phyloP scores from a whole-genome alignment of 2,888 invertebrate genomes.

The Macrostomum cliftonense region DNA sequence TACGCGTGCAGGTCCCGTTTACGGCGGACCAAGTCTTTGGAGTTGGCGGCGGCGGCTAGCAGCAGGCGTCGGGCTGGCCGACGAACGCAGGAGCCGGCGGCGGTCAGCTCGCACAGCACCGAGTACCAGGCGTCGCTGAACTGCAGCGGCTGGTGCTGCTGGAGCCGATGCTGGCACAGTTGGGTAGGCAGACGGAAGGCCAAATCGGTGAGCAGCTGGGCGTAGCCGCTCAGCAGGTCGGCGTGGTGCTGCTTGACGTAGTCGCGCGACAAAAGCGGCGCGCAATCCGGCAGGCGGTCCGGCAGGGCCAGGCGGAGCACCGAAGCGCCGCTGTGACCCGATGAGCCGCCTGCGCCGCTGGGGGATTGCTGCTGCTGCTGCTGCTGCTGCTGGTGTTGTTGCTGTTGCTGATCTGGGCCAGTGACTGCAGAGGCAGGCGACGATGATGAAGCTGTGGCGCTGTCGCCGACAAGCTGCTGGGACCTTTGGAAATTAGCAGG shows the following conservation, averaged over 20 bases:
- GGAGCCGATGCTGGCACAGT: neutral
- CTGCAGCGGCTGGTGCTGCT: neutral
- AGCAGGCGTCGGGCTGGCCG: slow-evolving; percentile 36
- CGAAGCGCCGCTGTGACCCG: no score
- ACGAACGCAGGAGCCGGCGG: slow-evolving; percentile 2
- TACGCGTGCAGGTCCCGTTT: slow-evolving; percentile 77
- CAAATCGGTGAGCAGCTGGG: slow-evolving; percentile 26
- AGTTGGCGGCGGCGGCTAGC: slow-evolving; percentile 72
- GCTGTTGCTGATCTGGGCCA: no score
- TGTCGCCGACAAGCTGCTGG: slow-evolving; percentile 3
- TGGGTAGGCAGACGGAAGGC: no score
- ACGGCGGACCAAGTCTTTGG: slow-evolving; percentile 81
- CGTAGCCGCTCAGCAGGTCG: slow-evolving; percentile 43
- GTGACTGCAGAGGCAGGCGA: neutral
- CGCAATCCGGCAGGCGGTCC: no score
- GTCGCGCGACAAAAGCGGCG: slow-evolving; percentile 15
- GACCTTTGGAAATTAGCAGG: neutral
- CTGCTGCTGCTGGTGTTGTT: no score
- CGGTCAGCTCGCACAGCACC: slow-evolving; percentile 27
- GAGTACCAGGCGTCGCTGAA: slow-evolving; percentile 30
- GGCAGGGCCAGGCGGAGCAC: no score
- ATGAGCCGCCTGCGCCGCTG: no score
- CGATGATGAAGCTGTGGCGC: slow-evolving; percentile 2
- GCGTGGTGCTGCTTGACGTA: slow-evolving; percentile 42
- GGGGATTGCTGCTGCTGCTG: no score